Base-by-base conservation (phyloP, 2,797 vertebrate species). In the Halcyon badia region DNA sequence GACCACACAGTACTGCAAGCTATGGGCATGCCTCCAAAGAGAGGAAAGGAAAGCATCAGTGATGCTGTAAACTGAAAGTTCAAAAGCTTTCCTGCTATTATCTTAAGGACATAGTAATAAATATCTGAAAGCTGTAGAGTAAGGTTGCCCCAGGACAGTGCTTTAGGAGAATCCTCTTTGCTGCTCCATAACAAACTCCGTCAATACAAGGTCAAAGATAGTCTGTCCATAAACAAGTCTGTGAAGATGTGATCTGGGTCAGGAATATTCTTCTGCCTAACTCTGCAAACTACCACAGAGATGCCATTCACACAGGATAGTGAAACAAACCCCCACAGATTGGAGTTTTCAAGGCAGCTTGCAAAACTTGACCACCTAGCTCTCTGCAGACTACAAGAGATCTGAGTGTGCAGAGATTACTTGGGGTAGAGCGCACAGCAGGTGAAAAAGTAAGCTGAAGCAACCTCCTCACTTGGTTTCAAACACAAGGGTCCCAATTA, bases 1-100 rank as follows among this genome's bases (percentile, higher is more conserved):
- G 95, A 97, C 92, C 96, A 96, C 95, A 95, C 93, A 89, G 19
- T 71, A 35, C 52, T 60, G 62, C 35, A 78, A 60, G 39, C 37
- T 52, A 42, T 7, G 21, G 64, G 62, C 64, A 72, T 25, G 18
- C 9, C 46, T 95, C 77, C 82, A 66, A 84, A 82, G 24, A 30
- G 25, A 83, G 25, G n/a, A 85, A 54, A 72, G 24, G 54, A 79
- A 46, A 80, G 46, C 14, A 70, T 44, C 3, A 14, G 54, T 1
- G 0, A 46, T 6, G 17, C 9, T 54, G 10, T 30, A 56, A 83
- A 58, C 15, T 49, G 21, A 31, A 70, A 65, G 54, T 26, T 64
- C 64, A 18, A 81, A 81, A 82, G 20, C 13, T 46, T 66, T 88
- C 4, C 19, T 75, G 25, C 4, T 62, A 8, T 71, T 82, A 77